Evolutionary conservation across 2,888 invertebrate species (phyloP).

Genomic region (Drosophila lutescens): DNA sequence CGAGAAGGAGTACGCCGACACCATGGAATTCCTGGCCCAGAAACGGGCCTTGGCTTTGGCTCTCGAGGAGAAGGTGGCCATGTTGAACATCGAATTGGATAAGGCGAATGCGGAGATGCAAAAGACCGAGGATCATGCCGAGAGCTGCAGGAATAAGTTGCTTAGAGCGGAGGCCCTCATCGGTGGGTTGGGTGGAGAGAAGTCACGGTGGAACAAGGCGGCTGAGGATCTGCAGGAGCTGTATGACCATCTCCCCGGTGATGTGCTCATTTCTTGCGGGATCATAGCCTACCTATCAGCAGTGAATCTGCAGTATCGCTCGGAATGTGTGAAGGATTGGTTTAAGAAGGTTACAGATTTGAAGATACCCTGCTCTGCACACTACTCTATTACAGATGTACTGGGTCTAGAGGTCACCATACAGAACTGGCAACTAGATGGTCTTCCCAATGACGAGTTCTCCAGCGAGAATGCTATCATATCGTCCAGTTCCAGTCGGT

Average conservation of each 20-base stretch:
- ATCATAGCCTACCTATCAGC: constrained; percentile 95
- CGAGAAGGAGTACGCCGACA: constrained; percentile 91
- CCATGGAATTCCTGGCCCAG: constrained; percentile 93
- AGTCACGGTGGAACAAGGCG: constrained; percentile 92
- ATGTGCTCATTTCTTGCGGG: constrained; percentile 94
- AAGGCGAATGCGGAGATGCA: constrained; percentile 92
- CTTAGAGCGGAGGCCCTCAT: constrained; percentile 94
- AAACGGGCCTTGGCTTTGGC: constrained; percentile 91
- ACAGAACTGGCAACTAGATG: constrained; percentile 92
- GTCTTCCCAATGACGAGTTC: constrained; percentile 92
- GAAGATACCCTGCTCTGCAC: constrained; percentile 91
- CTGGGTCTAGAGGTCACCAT: constrained; percentile 93
- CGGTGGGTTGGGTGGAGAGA: constrained; percentile 94
- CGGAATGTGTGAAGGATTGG: constrained; percentile 89
- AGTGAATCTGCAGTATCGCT: constrained; percentile 89
- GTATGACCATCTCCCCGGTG: constrained; percentile 94
- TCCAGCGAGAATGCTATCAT: constrained; percentile 96
- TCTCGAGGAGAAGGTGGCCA: constrained; percentile 90
- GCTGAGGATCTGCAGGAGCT: constrained; percentile 90
- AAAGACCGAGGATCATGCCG: constrained; percentile 90
- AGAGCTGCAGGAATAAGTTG: constrained; percentile 93
- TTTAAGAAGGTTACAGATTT: constrained; percentile 88
- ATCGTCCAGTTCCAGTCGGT: constrained; percentile 91
- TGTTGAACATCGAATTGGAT: constrained; percentile 89
- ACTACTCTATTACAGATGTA: constrained; percentile 89